Conservation (phyloP, 1,140 invertebrate species). For the Drosophila ananassae region DNA sequence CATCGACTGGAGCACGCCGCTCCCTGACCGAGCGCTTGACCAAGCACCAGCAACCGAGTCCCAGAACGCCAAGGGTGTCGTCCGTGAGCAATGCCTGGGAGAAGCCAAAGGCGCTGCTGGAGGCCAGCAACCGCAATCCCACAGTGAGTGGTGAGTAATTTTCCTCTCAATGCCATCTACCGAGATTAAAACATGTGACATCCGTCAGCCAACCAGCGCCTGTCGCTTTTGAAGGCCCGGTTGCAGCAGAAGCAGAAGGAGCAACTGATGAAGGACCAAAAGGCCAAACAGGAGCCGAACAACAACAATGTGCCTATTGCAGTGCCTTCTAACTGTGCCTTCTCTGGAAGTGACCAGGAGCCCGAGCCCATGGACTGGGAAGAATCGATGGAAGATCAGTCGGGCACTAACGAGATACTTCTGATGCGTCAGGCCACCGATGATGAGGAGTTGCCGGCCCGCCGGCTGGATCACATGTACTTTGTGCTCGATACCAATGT, state of each 20-base stretch:
- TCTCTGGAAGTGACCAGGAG: neutral
- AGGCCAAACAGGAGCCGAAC: constrained; percentile 6
- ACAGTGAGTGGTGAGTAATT: constrained; percentile 39
- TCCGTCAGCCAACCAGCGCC: constrained; percentile 50
- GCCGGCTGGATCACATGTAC: constrained; percentile 38
- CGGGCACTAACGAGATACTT: constrained; percentile 4
- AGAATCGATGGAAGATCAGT: constrained; percentile 4
- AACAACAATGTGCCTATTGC: constrained; percentile 6
- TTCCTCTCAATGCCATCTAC: neutral
- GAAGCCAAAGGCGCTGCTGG: constrained; percentile 60
- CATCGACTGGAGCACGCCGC: neutral
- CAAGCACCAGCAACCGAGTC: neutral
- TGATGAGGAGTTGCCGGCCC: constrained; percentile 22
- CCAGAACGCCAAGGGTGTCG: neutral
- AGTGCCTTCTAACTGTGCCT: no score
- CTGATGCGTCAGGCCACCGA: constrained; percentile 16
- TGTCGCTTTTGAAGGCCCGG: constrained; percentile 13
- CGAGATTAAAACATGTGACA: neutral
- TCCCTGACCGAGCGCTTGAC: neutral
- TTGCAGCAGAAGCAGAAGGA: constrained; percentile 35
- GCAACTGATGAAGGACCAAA: neutral
- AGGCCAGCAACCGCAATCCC: constrained; percentile 55
- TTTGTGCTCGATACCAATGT: constrained; percentile 62
- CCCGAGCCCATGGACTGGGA: constrained; percentile 48
- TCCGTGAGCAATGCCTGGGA: constrained; percentile 41